Conservation (phyloP, 2,888 invertebrate genomes). For the Leptinotarsa juncta region DNA sequence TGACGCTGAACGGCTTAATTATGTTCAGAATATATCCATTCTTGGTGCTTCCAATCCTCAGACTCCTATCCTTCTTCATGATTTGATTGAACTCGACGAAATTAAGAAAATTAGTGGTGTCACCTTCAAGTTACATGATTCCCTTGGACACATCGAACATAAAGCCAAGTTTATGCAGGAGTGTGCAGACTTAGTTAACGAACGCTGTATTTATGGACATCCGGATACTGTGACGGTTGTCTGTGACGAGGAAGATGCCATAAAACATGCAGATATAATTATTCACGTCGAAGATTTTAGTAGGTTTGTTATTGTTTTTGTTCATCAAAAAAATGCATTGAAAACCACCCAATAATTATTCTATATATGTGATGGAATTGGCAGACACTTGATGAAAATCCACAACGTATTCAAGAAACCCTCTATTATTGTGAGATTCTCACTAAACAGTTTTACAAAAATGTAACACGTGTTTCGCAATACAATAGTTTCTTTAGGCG, state of each 20-base stretch:
- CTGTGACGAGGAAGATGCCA: constrained; percentile 65
- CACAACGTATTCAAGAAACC: too few relatives aligned
- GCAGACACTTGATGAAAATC: too few relatives aligned
- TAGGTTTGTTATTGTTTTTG: not conserved
- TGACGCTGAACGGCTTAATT: constrained; percentile 25
- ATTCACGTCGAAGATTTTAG: constrained; percentile 67
- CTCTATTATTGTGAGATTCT: too few relatives aligned
- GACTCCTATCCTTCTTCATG: constrained; percentile 54
- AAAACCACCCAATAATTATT: too few relatives aligned
- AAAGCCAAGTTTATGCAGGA: constrained; percentile 9
- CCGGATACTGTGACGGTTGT: constrained; percentile 57
- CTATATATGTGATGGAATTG: too few relatives aligned
- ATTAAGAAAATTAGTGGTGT: constrained; percentile 51
- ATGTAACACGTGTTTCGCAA: too few relatives aligned
- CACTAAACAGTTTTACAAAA: too few relatives aligned
- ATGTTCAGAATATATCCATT: constrained; percentile 48
- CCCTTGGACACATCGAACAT: constrained; percentile 44
- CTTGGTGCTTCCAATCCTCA: constrained; percentile 54
- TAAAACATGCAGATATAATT: constrained; percentile 68
- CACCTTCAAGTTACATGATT: constrained; percentile 56
- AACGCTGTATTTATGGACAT: constrained; percentile 54
- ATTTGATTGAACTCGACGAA: constrained; percentile 53
- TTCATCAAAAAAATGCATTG: not conserved
- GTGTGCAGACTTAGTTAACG: constrained; percentile 38
- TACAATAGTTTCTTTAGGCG: too few relatives aligned